Evolutionary conservation across 2,113 vertebrate genomes (phyloP), one percentile per base, ranked within the genome.

Genomic region (Arothron firmamentum): DNA sequence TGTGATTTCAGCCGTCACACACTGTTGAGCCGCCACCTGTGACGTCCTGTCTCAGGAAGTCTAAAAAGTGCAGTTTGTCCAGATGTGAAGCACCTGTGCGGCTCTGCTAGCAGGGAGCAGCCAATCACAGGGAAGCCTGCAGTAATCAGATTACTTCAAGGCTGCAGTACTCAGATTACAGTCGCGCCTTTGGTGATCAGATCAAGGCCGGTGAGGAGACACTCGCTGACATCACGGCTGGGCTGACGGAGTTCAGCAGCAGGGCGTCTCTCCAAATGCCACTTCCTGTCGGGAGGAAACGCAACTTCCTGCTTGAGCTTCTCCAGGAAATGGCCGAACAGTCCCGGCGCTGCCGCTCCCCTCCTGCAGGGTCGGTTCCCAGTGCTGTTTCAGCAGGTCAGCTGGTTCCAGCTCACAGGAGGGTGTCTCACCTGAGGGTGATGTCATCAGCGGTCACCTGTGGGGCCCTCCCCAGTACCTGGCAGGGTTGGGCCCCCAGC

Each of bases 281-380:
- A 62, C 70, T 67, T 67, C 71, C 58, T 67, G 59, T 54, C 5
- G 43, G 48, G 9, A 67, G 71, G 63, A 74, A 74, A 67, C 53
- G 42, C 9, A 0, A 2, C 54, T 67, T 74, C 71, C 64, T 74
- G 71, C 53, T 25, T 31, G 14, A 54, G 7, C 9, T 42, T 51
- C 62, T 56, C n/a, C 49, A 55, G 28, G 18, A 56, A 53, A 9
- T 18, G 14, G 11, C 3, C 11, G 2, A 43, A 1, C n/a, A 4
- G 21, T 2, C 21, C 21, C 21, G 3, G 11, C 28, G 15, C 6
- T 45, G 14, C 14, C 12, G 21, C 21, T 23, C 21, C 21, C 3
- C 21, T 23, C 21, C 21, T 23, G 21, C 21, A 23, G 21, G 2
- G 2, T 23, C 21, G 14, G 8, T 17, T 20, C 46, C 19, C 45